Evolutionary conservation across 2,888 invertebrate genomes (phyloP).

Genomic region (Eristalinus sepulchralis): DNA sequence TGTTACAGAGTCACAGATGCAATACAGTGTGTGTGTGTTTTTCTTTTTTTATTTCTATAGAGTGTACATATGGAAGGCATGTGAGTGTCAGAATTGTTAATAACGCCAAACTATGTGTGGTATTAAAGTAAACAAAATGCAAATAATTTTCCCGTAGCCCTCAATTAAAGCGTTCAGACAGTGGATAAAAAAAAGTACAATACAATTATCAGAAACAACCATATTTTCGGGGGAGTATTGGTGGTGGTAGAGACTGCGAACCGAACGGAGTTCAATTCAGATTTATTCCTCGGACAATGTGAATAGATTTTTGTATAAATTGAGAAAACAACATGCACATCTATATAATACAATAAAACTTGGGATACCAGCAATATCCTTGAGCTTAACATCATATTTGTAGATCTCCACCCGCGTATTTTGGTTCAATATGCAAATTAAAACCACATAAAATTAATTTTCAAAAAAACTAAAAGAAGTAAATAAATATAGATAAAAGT

Average conservation of each 20-base stretch:
- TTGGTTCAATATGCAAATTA: constrained; percentile 41
- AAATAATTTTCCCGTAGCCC: constrained; percentile 45
- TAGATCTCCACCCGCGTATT: constrained; percentile 39
- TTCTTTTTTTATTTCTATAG: constrained; percentile 23
- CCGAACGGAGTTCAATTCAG: not conserved
- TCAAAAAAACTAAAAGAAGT: not conserved
- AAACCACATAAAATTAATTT: constrained; percentile 25
- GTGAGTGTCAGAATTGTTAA: constrained; percentile 61
- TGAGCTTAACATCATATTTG: constrained; percentile 26
- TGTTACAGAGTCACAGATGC: constrained; percentile 43
- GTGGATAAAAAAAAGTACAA: constrained; percentile 20
- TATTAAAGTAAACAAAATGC: constrained; percentile 47
- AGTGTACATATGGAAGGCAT: constrained; percentile 55
- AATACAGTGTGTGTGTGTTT: constrained; percentile 7
- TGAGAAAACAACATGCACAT: constrained; percentile 60
- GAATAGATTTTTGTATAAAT: constrained; percentile 20
- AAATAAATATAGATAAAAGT: not conserved
- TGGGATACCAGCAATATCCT: constrained; percentile 14
- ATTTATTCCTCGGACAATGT: constrained; percentile 24
- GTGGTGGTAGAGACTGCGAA: constrained; percentile 3
- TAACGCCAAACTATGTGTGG: constrained; percentile 55
- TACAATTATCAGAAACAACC: constrained; percentile 6
- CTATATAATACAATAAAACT: constrained; percentile 43
- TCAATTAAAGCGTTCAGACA: constrained; percentile 41
- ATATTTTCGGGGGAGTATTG: not conserved